phyloP scores from a whole-genome alignment of 2,113 vertebrate species.

The Ellobius talpinus region DNA sequence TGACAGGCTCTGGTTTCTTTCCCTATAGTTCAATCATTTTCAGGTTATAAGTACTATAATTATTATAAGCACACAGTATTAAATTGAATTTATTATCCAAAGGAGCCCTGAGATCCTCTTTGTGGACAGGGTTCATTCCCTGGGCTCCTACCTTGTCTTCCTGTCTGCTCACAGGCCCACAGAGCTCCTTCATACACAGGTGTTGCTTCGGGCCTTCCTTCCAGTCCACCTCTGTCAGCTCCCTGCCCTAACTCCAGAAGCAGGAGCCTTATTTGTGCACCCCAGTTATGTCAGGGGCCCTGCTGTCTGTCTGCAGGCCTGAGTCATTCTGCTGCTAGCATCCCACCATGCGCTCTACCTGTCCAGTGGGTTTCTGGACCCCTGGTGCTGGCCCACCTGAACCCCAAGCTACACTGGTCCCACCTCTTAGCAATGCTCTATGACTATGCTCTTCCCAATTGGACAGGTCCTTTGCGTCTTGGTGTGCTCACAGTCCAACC shows the following conservation, averaged over 20 bases:
- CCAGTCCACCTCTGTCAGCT: not conserved
- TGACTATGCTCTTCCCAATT: no score
- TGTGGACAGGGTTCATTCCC: not conserved
- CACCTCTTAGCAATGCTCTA: not conserved
- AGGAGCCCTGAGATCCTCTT: not conserved
- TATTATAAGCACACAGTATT: not conserved
- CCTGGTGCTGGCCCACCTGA: not conserved
- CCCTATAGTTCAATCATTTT: not conserved
- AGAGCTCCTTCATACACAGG: not conserved
- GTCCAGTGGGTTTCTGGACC: not conserved
- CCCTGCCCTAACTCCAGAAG: not conserved
- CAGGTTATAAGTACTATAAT: not conserved
- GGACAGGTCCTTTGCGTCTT: not conserved
- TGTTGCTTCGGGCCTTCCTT: no score
- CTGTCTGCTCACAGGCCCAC: not conserved
- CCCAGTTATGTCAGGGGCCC: not conserved
- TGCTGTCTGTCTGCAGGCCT: not conserved
- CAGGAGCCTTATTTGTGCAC: not conserved
- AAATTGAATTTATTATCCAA: not conserved
- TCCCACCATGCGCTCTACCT: accelerated
- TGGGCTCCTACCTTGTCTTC: not conserved
- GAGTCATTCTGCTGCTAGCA: not conserved
- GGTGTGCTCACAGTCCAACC: no score
- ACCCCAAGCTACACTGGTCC: not conserved
- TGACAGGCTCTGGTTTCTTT: not conserved